Evolutionary conservation across 2,113 vertebrate genomes (phyloP).

Genomic region (Xenopus borealis): DNA sequence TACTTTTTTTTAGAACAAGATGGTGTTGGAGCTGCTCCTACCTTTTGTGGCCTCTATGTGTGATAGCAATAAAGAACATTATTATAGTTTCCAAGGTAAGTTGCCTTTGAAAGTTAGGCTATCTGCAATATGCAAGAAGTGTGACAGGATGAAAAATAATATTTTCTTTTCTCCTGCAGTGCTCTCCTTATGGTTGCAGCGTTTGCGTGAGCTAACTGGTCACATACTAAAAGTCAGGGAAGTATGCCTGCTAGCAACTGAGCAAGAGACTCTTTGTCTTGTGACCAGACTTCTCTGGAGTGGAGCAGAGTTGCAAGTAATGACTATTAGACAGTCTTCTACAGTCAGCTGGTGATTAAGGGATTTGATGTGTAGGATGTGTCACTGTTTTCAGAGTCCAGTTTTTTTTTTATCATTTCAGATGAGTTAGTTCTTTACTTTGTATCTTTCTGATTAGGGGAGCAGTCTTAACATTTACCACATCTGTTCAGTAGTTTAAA

Average conservation of each 20-base stretch:
- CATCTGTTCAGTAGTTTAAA: too few species aligned
- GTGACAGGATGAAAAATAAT: constrained; percentile 20
- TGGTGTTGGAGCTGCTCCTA: constrained; percentile 69
- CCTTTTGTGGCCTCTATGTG: constrained; percentile 64
- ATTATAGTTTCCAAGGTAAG: constrained; percentile 81
- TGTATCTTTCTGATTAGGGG: too few species aligned
- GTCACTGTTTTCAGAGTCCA: too few species aligned
- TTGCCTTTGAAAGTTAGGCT: background rate
- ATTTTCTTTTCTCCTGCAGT: constrained; percentile 57
- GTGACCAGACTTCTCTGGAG: constrained; percentile 75
- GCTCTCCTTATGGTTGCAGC: constrained; percentile 76
- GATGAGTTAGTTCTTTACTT: too few species aligned
- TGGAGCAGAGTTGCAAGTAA: constrained; percentile 79
- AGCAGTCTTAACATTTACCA: too few species aligned
- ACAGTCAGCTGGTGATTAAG: too few species aligned
- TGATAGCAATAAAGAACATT: constrained; percentile 71
- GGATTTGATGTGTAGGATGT: too few species aligned
- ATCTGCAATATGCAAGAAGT: background rate
- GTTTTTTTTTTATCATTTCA: too few species aligned
- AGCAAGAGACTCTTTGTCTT: constrained; percentile 51
- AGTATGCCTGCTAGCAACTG: constrained; percentile 54
- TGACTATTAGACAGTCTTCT: background rate
- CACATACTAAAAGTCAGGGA: constrained; percentile 62
- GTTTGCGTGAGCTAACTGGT: constrained; percentile 62
- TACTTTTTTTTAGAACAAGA: constrained; percentile 56